Base-by-base conservation (phyloP, 1,140 invertebrate genomes). In the Harlomillsia oculata region DNA sequence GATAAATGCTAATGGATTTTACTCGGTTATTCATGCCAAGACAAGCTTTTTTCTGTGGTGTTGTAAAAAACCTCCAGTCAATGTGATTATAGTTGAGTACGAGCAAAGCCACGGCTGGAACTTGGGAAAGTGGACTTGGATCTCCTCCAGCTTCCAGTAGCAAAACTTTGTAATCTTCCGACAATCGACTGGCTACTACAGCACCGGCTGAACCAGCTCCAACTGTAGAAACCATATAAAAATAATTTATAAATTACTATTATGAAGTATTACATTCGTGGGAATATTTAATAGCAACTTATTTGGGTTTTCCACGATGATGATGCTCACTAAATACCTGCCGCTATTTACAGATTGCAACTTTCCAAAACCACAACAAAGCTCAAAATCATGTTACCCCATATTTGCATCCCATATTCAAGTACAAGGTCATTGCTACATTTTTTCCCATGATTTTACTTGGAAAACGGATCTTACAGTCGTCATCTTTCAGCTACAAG, bases 51-150 rank as follows among this genome's bases (percentile, higher is more conserved):
- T 65, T 62, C 59, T 82, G 75, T 0, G 77, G 74, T 40, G 82
- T 78, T 0, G 81, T 81, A 56, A 75, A 69, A 65, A 84, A 86
- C 36, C 73, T 66, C 77, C 84, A 89, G 64, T 84, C 82, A 14
- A 76, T 72, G 0, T 69, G 73, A 1, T 80, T 80, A 20, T 78
- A 74, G 67, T 89, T 85, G 0, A 78, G 64, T 16, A 71, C 57
- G 1, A 66, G 36, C 20, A 77, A 66, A 11, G 78, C 65, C 1
- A 80, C 62, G 0, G 67, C 72, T 0, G 82, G 81, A n/a, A 83
- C 67, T 65, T 80, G 50, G 25, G 59, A 36, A 2, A 69, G 11
- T 13, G 50, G 61, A 18, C 59, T 61, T 14, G 72, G 72, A 43
- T 70, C 66, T 3, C 68, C 69, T 13, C 75, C 75, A 13, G 74